Base-by-base conservation (phyloP, 2,888 invertebrate genomes). In the Electrophaes corylata region DNA sequence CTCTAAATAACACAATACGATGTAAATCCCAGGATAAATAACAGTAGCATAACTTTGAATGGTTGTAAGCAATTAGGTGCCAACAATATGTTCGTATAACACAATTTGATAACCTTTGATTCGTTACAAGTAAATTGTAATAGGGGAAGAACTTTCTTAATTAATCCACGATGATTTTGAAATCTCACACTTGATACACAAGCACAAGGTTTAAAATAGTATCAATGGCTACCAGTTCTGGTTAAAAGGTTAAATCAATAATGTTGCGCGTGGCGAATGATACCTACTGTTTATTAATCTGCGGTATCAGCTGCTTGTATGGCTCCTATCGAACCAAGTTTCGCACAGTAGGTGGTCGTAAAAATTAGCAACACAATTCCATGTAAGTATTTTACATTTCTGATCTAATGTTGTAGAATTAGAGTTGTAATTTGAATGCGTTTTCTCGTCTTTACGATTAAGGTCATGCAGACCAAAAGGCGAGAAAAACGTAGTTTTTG, bases 91-190 rank as follows among this genome's bases (percentile, higher is more conserved):
- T 20, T 20, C 5, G 20, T 5, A 20, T 4, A 20, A 20, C 20
- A 37, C 19, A 19, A 39, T 31, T 40, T 23, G 57, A 57, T 57
- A 57, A 57, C 52, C 57, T 57, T 39, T 57, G 29, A 33, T 26
- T 8, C 18, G 4, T 18, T 18, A 29, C 19, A 26, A n/a, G 35
- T 29, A 26, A 41, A 35, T 35, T 52, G 52, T 48, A 31, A 35
- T 37, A 3, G 52, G 52, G 52, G 48, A 58, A 58, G 31, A 39
- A 58, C 52, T 37, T 23, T 16, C n/a, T n/a, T 6, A 20, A 40
- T 23, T 23, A 20, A n/a, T 14, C 10, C 11, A 0, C n/a, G 0
- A 4, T 10, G 31, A 2, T 29, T 45, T 45, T 39, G 45, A 3
- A 45, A 29, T 29, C 4, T 37, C 18, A 37, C 19, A 39, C 29